Evolutionary conservation across 2,113 vertebrate species (phyloP).

Genomic region (Oxyura jamaicensis): DNA sequence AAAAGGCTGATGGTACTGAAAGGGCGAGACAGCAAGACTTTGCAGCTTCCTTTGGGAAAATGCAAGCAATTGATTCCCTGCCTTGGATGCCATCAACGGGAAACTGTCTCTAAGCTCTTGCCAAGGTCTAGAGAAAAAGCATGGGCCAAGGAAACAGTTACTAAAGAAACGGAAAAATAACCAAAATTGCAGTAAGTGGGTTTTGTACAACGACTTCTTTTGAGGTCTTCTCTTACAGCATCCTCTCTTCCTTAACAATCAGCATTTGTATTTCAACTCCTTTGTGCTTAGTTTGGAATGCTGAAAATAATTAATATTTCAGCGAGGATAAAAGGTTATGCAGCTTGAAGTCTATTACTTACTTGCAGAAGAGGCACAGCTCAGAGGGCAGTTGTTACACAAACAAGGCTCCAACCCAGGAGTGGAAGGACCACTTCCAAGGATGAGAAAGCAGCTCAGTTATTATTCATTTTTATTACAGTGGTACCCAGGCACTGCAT

Average conservation of each 20-base stretch:
- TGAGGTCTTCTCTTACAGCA: background rate
- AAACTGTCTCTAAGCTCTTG: background rate
- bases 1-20: background rate
- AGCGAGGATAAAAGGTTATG: conserved; percentile 32
- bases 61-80: background rate
- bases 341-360: background rate
- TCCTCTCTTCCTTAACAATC: background rate
- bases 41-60: background rate
- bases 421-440: background rate
- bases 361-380: background rate
- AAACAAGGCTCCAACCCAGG: background rate
- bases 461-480: conserved; percentile 6
- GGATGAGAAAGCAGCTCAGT: conserved; percentile 23
- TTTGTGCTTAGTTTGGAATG: background rate
- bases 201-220: background rate
- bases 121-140: background rate
- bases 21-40: background rate
- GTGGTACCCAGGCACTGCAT: background rate
- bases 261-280: background rate
- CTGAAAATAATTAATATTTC: conserved; percentile 24
- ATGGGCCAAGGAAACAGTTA: background rate
- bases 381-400: background rate
- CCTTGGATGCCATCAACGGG: background rate
- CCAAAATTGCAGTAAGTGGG: background rate
- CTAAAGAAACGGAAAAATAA: background rate